A percentile compares a stretch with the other conserved stretches of the same genome.
Conservation (phyloP, 64 coral and sea anemone species). For the Stylophora pistillata region DNA sequence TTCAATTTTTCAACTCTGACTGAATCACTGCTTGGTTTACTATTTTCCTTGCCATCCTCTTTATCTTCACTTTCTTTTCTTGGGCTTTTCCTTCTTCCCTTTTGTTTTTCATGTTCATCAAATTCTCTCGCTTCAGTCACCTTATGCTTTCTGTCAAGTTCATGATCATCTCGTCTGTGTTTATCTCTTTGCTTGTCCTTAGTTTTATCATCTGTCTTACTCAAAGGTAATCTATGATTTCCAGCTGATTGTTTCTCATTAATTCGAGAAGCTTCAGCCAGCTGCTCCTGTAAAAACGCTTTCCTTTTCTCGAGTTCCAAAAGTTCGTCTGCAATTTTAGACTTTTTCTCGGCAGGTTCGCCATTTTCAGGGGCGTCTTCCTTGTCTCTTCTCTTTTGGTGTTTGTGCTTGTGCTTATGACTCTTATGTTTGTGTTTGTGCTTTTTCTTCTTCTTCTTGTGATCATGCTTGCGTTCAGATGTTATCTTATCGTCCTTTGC, state of each 20-base stretch:
- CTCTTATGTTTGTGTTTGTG: constrained; percentile 75
- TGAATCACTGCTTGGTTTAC: constrained; percentile 45
- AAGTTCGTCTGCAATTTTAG: constrained; percentile 74
- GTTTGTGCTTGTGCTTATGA: constrained; percentile 90
- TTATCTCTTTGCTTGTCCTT: constrained; percentile 39
- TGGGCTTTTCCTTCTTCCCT: constrained; percentile 17
- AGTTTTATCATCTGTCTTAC: constrained; percentile 10
- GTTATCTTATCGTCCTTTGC: constrained; percentile 30
- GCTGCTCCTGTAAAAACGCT: constrained; percentile 88
- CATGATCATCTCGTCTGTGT: constrained; percentile 15
- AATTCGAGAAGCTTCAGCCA: constrained; percentile 42
- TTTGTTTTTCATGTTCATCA: constrained; percentile 39
- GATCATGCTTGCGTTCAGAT: constrained; percentile 69
- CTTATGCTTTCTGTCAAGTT: constrained; percentile 12
- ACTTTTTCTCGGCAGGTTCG: constrained; percentile 62
- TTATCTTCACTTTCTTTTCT: constrained; percentile 40
- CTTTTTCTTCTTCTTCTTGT: constrained; percentile 82
- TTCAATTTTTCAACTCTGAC: constrained; percentile 43
- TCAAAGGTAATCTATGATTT: background rate
- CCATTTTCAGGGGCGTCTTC: constrained; percentile 4
- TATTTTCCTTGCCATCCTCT: constrained; percentile 34
- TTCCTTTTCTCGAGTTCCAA: constrained; percentile 87
- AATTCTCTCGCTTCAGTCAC: background rate
- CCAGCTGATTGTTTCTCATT: background rate
- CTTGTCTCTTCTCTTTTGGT: constrained; percentile 47